Evolutionary conservation across 2,797 vertebrate species (phyloP), one percentile per base, ranked within the genome.

Genomic region (Chelmon rostratus): DNA sequence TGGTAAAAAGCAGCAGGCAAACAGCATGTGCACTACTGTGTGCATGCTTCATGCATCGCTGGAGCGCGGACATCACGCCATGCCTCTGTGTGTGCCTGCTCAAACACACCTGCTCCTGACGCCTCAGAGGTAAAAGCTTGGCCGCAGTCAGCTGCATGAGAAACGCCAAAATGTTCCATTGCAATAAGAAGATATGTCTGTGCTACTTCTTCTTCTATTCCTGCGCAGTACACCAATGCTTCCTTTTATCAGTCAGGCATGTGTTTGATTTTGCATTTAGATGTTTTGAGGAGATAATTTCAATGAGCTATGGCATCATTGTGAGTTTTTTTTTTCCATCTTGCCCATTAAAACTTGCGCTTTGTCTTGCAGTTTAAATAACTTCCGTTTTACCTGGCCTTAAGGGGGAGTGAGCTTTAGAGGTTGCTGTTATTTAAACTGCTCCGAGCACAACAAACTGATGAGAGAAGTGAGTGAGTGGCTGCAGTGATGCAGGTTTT

Each of bases 21-120:
- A 85, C 79, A 35, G 86, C 81, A 68, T 82, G 89, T 87, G 84
- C 81, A 78, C 70, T 52, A 73, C 87, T 75, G 79, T 91, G 87
- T 88, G 85, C 82, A 77, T 61, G 90, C 90, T 90, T 92, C 89
- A 93, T 86, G 90, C 91, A 81, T 88, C 79, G 59, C 75, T 92
- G 91, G 72, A 84, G 89, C 78, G 56, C 69, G 72, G 86, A 73
- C 79, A 88, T 89, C 89, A 87, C 57, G 80, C 88, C 79, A 90
- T 74, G 88, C 81, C 89, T 72, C 86, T 82, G 88, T 86, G 73
- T 90, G 86, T 50, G 74, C 88, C 89, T 92, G 81, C 86, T 88
- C 83, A 89, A 79, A 88, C 89, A 90, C 92, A 92, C 92, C 89
- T 92, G 88, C 90, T 90, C 84, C 88, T 52, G 76, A 85, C 42